Percentiles rank a stretch among this genome's conserved stretches.
phyloP scores from a whole-genome alignment of 1,140 invertebrate genomes.

The Anadara kagoshimensis region DNA sequence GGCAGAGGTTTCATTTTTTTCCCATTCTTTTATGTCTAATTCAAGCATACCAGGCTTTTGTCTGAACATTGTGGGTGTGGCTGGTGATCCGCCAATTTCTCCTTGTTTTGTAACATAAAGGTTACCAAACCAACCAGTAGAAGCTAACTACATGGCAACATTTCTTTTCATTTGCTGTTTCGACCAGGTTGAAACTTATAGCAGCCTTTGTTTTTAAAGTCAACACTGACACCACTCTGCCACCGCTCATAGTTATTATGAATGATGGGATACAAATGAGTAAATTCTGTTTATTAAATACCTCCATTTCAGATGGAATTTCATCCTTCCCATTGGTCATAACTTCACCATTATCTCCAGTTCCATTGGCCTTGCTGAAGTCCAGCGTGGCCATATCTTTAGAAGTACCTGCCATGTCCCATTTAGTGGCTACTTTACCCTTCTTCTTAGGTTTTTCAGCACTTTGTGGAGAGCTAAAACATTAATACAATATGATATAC shows the following conservation, averaged over 20 bases:
- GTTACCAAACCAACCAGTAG: too few species aligned
- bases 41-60: too few species aligned
- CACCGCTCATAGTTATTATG: background rate
- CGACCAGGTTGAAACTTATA: too few species aligned
- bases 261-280: background rate
- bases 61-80: too few species aligned
- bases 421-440: constrained; percentile 91
- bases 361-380: constrained; percentile 82
- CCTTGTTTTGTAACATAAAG: too few species aligned
- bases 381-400: constrained; percentile 89
- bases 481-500: too few species aligned
- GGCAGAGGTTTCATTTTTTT: too few species aligned
- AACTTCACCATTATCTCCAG: constrained; percentile 31
- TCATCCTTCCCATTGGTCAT: background rate
- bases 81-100: too few species aligned
- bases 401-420: constrained; percentile 86
- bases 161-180: too few species aligned
- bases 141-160: too few species aligned
- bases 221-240: background rate
- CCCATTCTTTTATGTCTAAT: too few species aligned
- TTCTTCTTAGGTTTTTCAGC: constrained; percentile 77
- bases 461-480: too few species aligned
- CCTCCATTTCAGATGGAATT: constrained; percentile 29
- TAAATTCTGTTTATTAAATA: background rate
- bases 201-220: background rate